Conservation (phyloP, 2,888 invertebrate genomes). For the Drosophila setosimentum region DNA sequence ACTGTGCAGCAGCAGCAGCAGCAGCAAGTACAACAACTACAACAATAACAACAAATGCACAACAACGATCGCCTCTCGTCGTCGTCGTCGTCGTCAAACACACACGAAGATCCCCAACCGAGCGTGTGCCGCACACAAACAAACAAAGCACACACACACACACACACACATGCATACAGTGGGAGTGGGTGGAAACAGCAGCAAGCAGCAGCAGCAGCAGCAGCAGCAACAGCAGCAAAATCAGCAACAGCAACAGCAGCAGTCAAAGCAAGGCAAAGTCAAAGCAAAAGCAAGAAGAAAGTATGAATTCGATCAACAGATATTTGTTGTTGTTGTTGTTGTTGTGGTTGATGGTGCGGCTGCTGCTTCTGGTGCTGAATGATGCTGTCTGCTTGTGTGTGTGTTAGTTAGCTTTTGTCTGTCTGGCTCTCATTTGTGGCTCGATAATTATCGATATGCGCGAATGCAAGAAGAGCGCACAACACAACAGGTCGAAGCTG, state of each 20-base stretch:
- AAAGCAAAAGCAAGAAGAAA: slow-evolving; percentile 57
- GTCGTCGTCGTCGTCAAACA: slow-evolving; percentile 36
- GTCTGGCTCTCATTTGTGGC: slow-evolving; percentile 25
- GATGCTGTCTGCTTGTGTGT: slow-evolving; percentile 23
- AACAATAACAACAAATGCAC: slow-evolving; percentile 50
- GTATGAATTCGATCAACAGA: slow-evolving; percentile 65
- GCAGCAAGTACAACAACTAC: slow-evolving; percentile 24
- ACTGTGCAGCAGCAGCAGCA: slow-evolving; percentile 57
- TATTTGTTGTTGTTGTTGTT: slow-evolving; percentile 32
- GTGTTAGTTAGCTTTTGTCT: slow-evolving; percentile 23
- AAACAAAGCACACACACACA: slow-evolving; percentile 27
- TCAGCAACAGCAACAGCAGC: slow-evolving; percentile 34
- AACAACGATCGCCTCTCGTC: slow-evolving; percentile 58
- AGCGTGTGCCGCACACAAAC: slow-evolving; percentile 28
- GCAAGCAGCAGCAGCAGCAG: slow-evolving; percentile 37
- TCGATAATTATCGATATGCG: slow-evolving; percentile 63
- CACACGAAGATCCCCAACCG: slow-evolving; percentile 51
- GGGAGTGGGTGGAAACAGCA: slow-evolving; percentile 58
- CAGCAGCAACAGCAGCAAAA: slow-evolving; percentile 22
- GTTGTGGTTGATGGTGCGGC: too few species aligned
- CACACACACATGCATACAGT: slow-evolving; percentile 44
- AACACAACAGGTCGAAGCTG: slow-evolving; percentile 58
- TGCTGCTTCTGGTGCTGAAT: slow-evolving; percentile 21
- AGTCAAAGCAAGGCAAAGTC: slow-evolving; percentile 28
- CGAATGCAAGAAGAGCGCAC: slow-evolving; percentile 44